Conservation (phyloP, 1,140 invertebrate genomes). For the Ips nitidus region DNA sequence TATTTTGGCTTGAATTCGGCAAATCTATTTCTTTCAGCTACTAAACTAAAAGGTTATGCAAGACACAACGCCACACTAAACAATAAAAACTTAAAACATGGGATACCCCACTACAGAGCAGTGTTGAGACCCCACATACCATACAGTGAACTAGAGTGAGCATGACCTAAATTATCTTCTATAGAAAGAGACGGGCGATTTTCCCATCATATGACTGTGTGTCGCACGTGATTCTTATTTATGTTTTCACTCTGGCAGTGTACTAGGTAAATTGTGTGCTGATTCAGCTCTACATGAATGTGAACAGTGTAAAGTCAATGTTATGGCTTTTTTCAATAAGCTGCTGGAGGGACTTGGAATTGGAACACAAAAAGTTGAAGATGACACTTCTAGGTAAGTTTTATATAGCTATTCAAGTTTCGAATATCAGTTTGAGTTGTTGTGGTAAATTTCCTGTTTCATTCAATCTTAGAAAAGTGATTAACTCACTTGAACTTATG, state of each 20-base stretch:
- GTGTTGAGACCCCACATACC: too few species aligned
- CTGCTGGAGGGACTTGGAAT: slow-evolving; percentile 51
- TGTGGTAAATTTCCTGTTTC: too few species aligned
- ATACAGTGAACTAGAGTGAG: background rate
- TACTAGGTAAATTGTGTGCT: slow-evolving; percentile 39
- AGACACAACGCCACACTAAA: too few species aligned
- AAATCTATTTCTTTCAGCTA: too few species aligned
- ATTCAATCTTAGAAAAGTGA: too few species aligned
- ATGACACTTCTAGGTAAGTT: slow-evolving; percentile 37
- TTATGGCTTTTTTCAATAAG: slow-evolving; percentile 58
- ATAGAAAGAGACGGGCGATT: slow-evolving; percentile 3
- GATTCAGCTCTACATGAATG: slow-evolving; percentile 46
- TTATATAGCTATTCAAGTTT: background rate
- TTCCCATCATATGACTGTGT: slow-evolving; percentile 58
- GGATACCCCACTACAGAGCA: too few species aligned
- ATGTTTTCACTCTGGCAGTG: slow-evolving; percentile 51
- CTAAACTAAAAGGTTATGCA: too few species aligned
- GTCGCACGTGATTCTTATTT: slow-evolving; percentile 58
- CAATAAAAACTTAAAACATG: too few species aligned
- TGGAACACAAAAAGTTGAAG: slow-evolving; percentile 40
- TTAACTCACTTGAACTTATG: too few species aligned
- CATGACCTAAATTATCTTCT: background rate
- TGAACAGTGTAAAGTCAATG: slow-evolving; percentile 47
- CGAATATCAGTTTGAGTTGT: background rate
- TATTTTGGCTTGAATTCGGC: too few species aligned